Evolutionary conservation across 2,113 vertebrate species (phyloP).

Genomic region (Verasper variegatus): DNA sequence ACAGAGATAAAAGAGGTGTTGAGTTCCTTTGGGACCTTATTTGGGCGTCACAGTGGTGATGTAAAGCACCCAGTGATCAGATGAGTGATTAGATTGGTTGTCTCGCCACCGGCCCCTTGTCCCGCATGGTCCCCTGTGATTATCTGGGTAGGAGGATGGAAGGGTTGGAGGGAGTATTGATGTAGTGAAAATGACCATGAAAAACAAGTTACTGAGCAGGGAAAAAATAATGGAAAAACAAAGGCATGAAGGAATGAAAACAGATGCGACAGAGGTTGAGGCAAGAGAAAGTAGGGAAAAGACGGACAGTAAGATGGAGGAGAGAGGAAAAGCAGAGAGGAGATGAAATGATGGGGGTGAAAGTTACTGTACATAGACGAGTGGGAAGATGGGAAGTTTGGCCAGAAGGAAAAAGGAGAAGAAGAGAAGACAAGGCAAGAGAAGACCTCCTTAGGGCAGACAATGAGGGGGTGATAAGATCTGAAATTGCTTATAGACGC

Average conservation of each 20-base stretch:
- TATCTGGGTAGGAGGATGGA: conserved; percentile 56
- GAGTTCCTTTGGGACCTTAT: conserved; percentile 75
- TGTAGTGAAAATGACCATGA: conserved; percentile 55
- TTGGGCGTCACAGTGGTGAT: conserved; percentile 67
- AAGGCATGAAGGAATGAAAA: background rate
- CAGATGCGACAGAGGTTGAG: conserved; percentile 18
- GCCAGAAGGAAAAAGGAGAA: conserved; percentile 38
- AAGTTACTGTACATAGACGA: conserved; percentile 20
- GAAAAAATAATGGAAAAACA: conserved; percentile 14
- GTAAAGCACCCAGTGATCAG: conserved; percentile 76
- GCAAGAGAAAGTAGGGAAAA: background rate
- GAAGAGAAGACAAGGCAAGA: conserved; percentile 43
- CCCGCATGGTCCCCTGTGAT: conserved; percentile 71
- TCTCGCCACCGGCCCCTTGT: conserved; percentile 65
- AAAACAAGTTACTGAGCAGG: conserved; percentile 46
- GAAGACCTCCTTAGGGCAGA: conserved; percentile 67
- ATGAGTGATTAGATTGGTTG: conserved; percentile 79
- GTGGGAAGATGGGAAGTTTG: conserved; percentile 18
- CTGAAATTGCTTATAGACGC: conserved; percentile 78
- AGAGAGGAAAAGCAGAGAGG: conserved; percentile 13
- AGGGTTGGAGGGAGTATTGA: conserved; percentile 33
- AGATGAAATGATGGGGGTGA: background rate
- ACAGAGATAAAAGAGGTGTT: conserved; percentile 77
- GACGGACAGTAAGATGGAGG: background rate
- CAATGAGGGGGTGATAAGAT: conserved; percentile 75